Evolutionary conservation across 2,113 vertebrate genomes (phyloP).

Genomic region (Murina feae): DNA sequence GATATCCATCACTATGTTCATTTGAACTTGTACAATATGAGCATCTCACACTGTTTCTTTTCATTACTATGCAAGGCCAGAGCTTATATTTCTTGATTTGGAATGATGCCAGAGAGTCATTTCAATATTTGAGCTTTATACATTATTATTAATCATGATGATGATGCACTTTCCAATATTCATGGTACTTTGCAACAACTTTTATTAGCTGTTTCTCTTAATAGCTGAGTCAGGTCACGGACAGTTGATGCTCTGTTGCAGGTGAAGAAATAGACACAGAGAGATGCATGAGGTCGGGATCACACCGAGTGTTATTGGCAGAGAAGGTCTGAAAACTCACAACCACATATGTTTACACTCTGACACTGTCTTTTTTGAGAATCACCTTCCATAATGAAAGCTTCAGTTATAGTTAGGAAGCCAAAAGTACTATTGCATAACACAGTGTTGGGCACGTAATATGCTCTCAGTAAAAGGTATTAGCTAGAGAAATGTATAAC

Average conservation of each 20-base stretch:
- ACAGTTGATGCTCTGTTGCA: neutral
- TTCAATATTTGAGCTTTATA: conserved; percentile 72
- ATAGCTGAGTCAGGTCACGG: conserved; percentile 38
- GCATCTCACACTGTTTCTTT: conserved; percentile 66
- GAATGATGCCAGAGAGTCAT: conserved; percentile 72
- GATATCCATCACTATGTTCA: conserved; percentile 63
- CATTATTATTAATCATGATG: conserved; percentile 71
- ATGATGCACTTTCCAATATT: conserved; percentile 71
- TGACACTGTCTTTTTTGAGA: neutral
- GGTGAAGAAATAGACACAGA: neutral
- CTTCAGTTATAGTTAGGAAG: conserved; percentile 28
- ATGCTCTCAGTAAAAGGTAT: neutral
- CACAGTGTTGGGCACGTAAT: neutral
- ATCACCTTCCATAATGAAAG: neutral
- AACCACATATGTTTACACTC: neutral
- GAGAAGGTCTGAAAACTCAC: neutral
- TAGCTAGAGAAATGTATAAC: neutral
- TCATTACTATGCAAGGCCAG: conserved; percentile 66
- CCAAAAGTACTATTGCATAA: neutral
- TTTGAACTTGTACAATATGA: conserved; percentile 41
- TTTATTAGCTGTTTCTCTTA: conserved; percentile 63
- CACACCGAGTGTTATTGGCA: neutral
- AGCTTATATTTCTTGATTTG: conserved; percentile 70
- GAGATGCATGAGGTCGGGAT: neutral
- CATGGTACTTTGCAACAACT: conserved; percentile 50